Evolutionary conservation across 1,140 invertebrate genomes (phyloP), one percentile per base, ranked within the genome.

Genomic region (Chlorops oryzae): DNA sequence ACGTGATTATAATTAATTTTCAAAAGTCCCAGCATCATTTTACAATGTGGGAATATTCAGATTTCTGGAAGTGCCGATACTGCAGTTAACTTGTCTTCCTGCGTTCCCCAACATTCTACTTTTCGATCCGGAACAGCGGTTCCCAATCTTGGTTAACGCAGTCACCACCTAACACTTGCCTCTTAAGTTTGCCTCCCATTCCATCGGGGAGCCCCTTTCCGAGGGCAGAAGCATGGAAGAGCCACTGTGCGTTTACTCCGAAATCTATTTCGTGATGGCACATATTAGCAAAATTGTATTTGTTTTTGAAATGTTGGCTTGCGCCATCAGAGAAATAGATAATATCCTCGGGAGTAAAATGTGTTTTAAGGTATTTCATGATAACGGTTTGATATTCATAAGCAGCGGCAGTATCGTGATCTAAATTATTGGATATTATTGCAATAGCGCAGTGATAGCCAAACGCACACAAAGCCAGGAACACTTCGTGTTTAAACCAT

Each of bases 151-250:
- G n/a, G n/a, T n/a, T n/a, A n/a, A n/a, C n/a, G n/a, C n/a, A n/a
- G n/a, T n/a, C n/a, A n/a, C n/a, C n/a, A n/a, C n/a, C n/a, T n/a
- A n/a, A n/a, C 0, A 55, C 62, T 15, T 38, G 20, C 21, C 56
- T 27, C 47, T 57, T 57, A 0, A 59, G 39, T 10, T 52, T 55
- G 10, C 55, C 56, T 10, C 57, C 57, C 17, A 64, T 27, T 5
- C 59, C 62, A 52, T 62, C 56, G 40, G 54, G 59, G 3, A 55
- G 51, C 13, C 53, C 55, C 52, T 64, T 64, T 2, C 65, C 65
- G 55, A 68, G 66, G 10, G 56, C 37, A 2, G 66, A 65, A 5
- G 62, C 62, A 56, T 58, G 63, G 48, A 70, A 70, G 35, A 59
- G 28, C 65, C 68, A 73, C 42, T 61, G 55, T 10, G 54, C 55